A percentile compares a stretch with the other conserved stretches of the same genome.
phyloP scores from a whole-genome alignment of 2,113 vertebrate species.

The Catharus minimus region DNA sequence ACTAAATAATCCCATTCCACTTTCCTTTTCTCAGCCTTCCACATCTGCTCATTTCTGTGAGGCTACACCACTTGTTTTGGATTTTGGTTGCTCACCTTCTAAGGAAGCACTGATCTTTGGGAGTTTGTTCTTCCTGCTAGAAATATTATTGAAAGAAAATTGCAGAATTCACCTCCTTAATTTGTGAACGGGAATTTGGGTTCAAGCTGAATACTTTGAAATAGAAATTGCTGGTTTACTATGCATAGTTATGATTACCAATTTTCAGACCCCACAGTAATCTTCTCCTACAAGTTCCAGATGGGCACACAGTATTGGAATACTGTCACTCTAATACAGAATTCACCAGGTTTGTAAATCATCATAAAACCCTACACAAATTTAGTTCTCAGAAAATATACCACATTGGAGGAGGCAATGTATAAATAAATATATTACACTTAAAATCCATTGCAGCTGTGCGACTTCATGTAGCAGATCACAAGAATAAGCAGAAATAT shows the following conservation, averaged over 20 bases:
- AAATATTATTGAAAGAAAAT: not conserved
- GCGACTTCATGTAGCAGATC: not conserved
- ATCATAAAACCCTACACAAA: not conserved
- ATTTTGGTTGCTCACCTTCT: not conserved
- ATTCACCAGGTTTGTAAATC: not conserved
- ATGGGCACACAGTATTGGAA: not conserved
- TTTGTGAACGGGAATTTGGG: not conserved
- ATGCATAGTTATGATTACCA: not conserved
- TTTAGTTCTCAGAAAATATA: not conserved
- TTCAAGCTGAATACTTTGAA: not conserved
- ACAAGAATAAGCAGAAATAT: slow-evolving; percentile 1
- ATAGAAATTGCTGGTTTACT: not conserved
- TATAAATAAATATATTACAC: slow-evolving; percentile 13
- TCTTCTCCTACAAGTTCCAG: slow-evolving; percentile 1
- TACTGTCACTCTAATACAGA: not conserved
- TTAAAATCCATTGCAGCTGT: not conserved
- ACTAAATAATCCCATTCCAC: not conserved
- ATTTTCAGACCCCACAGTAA: not conserved
- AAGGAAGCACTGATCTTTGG: not conserved
- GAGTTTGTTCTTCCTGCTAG: not conserved
- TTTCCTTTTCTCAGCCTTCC: not conserved
- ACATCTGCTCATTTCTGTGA: not conserved
- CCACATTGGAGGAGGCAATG: not conserved
- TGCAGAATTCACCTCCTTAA: not conserved
- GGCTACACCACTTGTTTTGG: not conserved